Conservation (phyloP, 2,888 invertebrate genomes). For the Anoplius nigerrimus region DNA sequence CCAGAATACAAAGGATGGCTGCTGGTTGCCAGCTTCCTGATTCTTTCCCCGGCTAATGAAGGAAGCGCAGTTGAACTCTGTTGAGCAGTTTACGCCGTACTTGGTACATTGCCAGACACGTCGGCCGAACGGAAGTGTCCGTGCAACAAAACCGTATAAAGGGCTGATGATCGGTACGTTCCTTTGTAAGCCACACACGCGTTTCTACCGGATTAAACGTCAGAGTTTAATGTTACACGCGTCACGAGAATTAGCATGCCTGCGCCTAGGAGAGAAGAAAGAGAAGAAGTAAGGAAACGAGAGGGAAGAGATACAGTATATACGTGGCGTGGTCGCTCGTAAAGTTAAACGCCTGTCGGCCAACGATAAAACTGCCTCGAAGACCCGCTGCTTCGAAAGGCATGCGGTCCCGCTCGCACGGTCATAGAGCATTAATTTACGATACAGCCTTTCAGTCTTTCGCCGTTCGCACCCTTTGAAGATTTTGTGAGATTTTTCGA, state of each 20-base stretch:
- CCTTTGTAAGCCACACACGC: conserved; percentile 51
- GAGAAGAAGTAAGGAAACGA: conserved; percentile 19
- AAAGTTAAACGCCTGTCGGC: conserved; percentile 72
- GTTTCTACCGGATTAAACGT: conserved; percentile 64
- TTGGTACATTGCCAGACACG: too few species aligned
- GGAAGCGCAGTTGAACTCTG: too few species aligned
- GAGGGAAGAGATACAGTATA: conserved; percentile 39
- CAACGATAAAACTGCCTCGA: conserved; percentile 69
- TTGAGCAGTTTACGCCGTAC: too few species aligned
- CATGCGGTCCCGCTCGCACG: conserved; percentile 58
- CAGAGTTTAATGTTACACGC: conserved; percentile 67
- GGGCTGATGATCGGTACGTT: conserved; percentile 36
- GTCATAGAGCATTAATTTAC: conserved; percentile 71
- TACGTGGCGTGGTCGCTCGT: conserved; percentile 68
- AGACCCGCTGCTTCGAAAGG: conserved; percentile 48
- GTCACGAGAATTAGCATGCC: conserved; percentile 68
- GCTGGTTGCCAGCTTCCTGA: too few species aligned
- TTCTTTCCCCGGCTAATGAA: too few species aligned
- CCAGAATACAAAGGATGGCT: too few species aligned
- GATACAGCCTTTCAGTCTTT: conserved; percentile 62
- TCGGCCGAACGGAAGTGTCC: too few species aligned
- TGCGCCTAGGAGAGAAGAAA: conserved; percentile 42
- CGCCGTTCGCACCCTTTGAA: conserved; percentile 39
- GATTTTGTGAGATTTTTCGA: conserved; percentile 39
- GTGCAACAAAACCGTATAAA: conserved; percentile 33